Base-by-base conservation (phyloP, 1,140 invertebrate species). In the Ostrea denselamellosa region DNA sequence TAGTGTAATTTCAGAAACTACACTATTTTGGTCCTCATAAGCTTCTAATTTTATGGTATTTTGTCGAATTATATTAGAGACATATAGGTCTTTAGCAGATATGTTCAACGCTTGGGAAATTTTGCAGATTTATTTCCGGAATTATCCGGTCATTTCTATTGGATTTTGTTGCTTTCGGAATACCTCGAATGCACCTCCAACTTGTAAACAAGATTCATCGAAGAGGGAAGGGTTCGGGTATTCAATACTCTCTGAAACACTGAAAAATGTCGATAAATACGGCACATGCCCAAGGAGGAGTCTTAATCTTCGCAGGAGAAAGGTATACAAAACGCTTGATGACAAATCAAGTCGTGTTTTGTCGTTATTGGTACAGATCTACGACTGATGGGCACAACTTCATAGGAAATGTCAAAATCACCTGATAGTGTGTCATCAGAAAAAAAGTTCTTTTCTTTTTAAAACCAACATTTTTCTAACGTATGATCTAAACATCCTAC, bases 271-370 rank as follows among this genome's bases (percentile, higher is more conserved):
- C 98, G 89, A 95, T 99, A 87, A 99, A 99, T 94, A 98, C 98
- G 86, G 98, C 98, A 86, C 98, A 99, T 94, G 96, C 97, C 19
- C 97, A 98, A 93, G 97, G 97, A 81, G 98, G 98, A 22, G 98
- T 99, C 52, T 95, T 99, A 54, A 98, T 99, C 91, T 98, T 98
- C 94, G 96, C 97, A 89, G 98, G 98, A 91, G 98, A 99, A 96
- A 96, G 96, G 98, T 98, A 96, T 28, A 34, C 28, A 62, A 62
- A 17, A 62, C 56, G n/a, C 17, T 62, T 62, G 2, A 62, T 17
- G 17, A 19, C 17, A 62, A 19, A 19, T 62, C n/a, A 0, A 19
- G 14, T 0, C 56, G 17, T 62, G 56, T 62, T 44, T 2, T 44
- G 34, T 44, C 34, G 2, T 44, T 5, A 44, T 44, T 5, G 34